phyloP scores from a whole-genome alignment of 2,888 invertebrate genomes.

The Callinectes sapidus region DNA sequence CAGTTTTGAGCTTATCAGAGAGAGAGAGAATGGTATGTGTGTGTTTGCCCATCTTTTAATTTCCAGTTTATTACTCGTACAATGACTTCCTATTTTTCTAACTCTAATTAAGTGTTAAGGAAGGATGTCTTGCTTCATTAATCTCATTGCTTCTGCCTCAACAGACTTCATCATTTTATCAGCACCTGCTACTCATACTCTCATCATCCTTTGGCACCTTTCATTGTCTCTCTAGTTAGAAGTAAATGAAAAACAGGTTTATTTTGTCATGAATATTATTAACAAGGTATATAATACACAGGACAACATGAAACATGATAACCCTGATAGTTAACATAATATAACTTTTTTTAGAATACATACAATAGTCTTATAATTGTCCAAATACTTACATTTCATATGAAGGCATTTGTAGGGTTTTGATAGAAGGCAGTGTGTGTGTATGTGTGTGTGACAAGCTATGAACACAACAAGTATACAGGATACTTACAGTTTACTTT shows the following conservation, averaged over 20 bases:
- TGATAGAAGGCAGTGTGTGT: conserved; percentile 65
- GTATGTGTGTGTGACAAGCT: conserved; percentile 15
- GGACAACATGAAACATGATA: conserved; percentile 55
- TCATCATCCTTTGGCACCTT: no score
- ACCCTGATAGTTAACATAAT: conserved; percentile 66
- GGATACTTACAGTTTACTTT: conserved; percentile 49
- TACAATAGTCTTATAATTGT: conserved; percentile 67
- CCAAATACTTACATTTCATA: conserved; percentile 67
- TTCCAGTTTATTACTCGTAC: no score
- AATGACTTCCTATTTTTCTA: no score
- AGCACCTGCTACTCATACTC: no score
- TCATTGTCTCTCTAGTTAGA: neutral
- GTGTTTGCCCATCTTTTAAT: no score
- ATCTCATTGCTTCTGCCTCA: no score
- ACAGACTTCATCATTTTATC: no score
- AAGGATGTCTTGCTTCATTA: no score
- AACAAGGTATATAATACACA: conserved; percentile 70
- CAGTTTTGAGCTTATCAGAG: no score
- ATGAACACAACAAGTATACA: conserved; percentile 48
- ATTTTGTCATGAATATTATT: conserved; percentile 67
- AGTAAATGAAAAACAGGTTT: neutral
- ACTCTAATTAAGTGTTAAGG: no score
- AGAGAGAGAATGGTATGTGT: no score
- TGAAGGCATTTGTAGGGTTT: conserved; percentile 67
- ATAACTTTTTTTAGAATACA: conserved; percentile 68